Base-by-base conservation (phyloP, 2,797 vertebrate species). In the Neosilurus mollespiculum region DNA sequence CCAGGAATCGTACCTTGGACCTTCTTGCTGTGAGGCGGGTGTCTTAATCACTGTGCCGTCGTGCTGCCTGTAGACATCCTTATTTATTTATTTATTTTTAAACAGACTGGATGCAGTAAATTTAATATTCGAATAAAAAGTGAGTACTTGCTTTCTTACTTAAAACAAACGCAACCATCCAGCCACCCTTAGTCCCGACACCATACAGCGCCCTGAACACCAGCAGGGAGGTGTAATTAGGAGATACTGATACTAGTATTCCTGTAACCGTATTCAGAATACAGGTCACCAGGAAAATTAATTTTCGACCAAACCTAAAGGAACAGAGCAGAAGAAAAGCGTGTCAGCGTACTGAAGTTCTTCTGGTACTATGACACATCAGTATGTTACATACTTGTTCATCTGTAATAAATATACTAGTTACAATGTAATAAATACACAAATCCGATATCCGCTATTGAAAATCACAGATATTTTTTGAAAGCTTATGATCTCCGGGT, bases 91-190 rank as follows among this genome's bases (percentile, higher is more conserved):
- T 43, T 43, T 2, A 1, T 43, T 65, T 65, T 15, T 1, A 26
- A 26, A 65, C 62, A 15, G 62, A 37, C 15, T 18, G 65, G 1
- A 67, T 67, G 65, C 18, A 37, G 30, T 14, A 10, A 34, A 15
- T 15, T 30, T 66, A 26, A 16, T 8, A 26, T 34, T 66, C 15
- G 30, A 34, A 30, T 34, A 2, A 26, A 24, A 7, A 49, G 11
- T 14, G 3, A 24, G 9, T 16, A 2, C 18, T 78, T 22, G 12
- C 59, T 12, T 18, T 86, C 95, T 96, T 94, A 99, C 98, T 94
- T 16, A 99, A 94, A 82, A 99, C 97, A 0, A 97, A 98, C 90
- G 93, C 95, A 0, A 93, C 95, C 92, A 99, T 94, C 98, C 98
- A 99, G 0, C 97, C 97, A 78, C 97, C 97, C 84, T 98, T 99